Evolutionary conservation across 2,888 invertebrate species (phyloP), one percentile per base, ranked within the genome.

Genomic region (Crepidodera aurea): DNA sequence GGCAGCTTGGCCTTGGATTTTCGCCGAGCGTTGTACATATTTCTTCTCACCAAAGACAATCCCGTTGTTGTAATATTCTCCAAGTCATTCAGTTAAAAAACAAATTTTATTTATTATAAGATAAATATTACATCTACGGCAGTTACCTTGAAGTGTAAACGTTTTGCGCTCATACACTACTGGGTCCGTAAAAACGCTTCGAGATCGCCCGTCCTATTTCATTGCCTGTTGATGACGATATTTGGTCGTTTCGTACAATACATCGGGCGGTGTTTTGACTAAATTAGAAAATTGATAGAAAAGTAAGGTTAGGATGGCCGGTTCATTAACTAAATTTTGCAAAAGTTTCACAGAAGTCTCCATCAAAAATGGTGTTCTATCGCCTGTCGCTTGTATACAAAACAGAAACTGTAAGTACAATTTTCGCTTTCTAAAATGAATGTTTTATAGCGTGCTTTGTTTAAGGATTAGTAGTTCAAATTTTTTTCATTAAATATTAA

Each of bases 251-350:
- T 3, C 40, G 12, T 4, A 40, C 6, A 40, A 10, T 3, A 15
- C 10, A 18, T 10, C 18, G n/a, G 5, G n/a, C 18, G 10, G 40
- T 37, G 15, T 12, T 40, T 40, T 15, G 16, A 48, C 7, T 19
- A 48, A 25, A 22, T 46, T 22, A 46, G 1, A n/a, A 25, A 48
- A 27, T 48, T 15, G 6, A 27, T 48, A 48, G 8, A 40, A 48
- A 44, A 56, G 73, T 73, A 69, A 76, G 75, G 77, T 77, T 77
- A 77, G 68, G 70, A 78, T 82, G 82, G 80, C 81, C 69, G 79
- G 81, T 63, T 74, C 77, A 65, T 71, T 81, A 34, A 79, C 80
- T 27, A 81, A 81, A 74, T 74, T 81, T 69, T 76, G 77, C 54
- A 78, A 73, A 75, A 71, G 73, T 66, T 64, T 79, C 51, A 72